Percentiles rank a stretch among this genome's conserved stretches.
These are phyloP conservation scores for Callyntrura sp. DNA, from an alignment of 2,888 invertebrate species.

Conservation along the genomic window DNA sequence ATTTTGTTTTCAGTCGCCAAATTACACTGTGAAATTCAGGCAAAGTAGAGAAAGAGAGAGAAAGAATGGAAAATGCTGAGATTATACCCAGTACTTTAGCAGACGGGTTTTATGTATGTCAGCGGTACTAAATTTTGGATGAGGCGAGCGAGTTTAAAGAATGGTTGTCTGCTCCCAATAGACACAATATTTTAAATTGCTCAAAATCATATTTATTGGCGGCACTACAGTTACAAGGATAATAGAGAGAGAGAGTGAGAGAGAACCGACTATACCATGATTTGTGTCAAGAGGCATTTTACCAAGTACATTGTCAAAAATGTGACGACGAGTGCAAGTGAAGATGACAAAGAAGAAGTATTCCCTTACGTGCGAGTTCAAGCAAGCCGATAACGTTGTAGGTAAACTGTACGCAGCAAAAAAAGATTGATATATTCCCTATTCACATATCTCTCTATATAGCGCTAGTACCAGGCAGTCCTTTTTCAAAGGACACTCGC, in stretches of 20 bases:
- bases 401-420: not conserved
- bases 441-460: not conserved
- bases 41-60: not conserved
- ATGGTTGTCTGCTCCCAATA: not conserved
- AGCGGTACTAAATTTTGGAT: not conserved
- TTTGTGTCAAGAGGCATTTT: not conserved
- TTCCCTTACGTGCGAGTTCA: not conserved
- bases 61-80: not conserved
- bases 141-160: not conserved
- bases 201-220: not conserved
- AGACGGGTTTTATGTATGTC: not conserved
- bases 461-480: not conserved
- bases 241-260: no score
- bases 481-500: not conserved
- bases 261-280: not conserved
- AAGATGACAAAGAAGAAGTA: constrained; percentile 34
- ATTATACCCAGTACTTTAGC: not conserved
- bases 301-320: no score
- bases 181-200: not conserved
- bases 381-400: constrained; percentile 13
- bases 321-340: constrained; percentile 43
- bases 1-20: constrained; percentile 61
- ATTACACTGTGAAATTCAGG: constrained; percentile 23
- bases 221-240: not conserved
- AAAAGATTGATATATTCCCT: not conserved